Conservation (phyloP, 2,888 invertebrate species). For the Zaprionus lineosus region DNA sequence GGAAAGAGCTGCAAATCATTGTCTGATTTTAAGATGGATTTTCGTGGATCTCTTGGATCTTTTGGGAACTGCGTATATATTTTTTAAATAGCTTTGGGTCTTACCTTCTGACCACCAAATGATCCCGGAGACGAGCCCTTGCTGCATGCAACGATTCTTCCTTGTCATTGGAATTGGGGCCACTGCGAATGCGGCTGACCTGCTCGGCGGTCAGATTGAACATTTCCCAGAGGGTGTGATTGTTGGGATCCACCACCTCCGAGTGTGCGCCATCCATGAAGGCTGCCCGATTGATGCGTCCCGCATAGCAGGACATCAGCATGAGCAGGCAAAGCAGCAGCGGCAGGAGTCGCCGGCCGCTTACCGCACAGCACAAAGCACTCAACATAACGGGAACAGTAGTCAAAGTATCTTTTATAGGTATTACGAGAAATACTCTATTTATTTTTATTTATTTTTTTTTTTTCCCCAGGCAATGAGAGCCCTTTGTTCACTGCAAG, state of each 20-base stretch:
- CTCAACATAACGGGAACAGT: slow-evolving; percentile 40
- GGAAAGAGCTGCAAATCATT: too few species aligned
- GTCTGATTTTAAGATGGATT: too few species aligned
- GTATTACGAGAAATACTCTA: not conserved
- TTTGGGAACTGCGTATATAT: too few species aligned
- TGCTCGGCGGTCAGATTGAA: slow-evolving; percentile 81
- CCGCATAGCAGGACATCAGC: slow-evolving; percentile 49
- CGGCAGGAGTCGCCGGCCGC: slow-evolving; percentile 33
- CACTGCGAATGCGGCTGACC: slow-evolving; percentile 72
- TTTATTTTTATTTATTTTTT: too few species aligned
- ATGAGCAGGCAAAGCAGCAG: slow-evolving; percentile 45
- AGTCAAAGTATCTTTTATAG: not conserved
- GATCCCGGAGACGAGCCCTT: slow-evolving; percentile 68
- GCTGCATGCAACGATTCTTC: slow-evolving; percentile 63
- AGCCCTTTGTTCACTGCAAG: too few species aligned
- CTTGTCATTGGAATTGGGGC: slow-evolving; percentile 64
- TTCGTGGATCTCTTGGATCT: too few species aligned
- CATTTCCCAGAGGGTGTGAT: slow-evolving; percentile 74
- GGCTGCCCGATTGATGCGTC: slow-evolving; percentile 68
- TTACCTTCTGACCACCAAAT: slow-evolving; percentile 72
- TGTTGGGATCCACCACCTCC: slow-evolving; percentile 79
- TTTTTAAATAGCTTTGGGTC: too few species aligned
- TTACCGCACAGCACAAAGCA: slow-evolving; percentile 31
- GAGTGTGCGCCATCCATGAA: slow-evolving; percentile 71
- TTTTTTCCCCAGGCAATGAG: too few species aligned